Evolutionary conservation across 2,113 vertebrate species (phyloP), one percentile per base, ranked within the genome.

Genomic region (Lophotis ruficrista): DNA sequence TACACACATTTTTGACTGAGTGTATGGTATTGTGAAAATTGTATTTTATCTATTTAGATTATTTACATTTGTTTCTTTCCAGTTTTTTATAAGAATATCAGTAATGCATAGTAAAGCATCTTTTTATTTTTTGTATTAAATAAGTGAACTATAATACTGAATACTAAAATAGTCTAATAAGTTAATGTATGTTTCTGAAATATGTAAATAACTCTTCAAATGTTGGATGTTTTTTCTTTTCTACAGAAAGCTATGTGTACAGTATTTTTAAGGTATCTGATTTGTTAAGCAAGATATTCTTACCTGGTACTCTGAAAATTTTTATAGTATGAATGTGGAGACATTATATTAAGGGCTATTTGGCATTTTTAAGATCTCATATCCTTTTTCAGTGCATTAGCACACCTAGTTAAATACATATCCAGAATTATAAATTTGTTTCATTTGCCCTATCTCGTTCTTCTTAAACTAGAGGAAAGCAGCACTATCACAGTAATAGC

Each of bases 401-500:
- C 48, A 60, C 47, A 62, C 62, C 47, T 78, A 85, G 64, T 76
- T 90, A 81, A 95, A 73, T 62, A 54, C 35, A 72, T 66, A 73
- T 73, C 53, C 27, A 6, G 77, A 90, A 90, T 94, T 97, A 83
- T 45, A 83, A 76, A 87, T 79, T 33, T 92, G 78, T 92, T 81
- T 77, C 48, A 60, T 95, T 85, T 96, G 27, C 77, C 83, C 83
- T 87, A 24, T 73, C 84, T 89, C 5, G 21, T 93, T 93, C 82
- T 79, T 93, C 62, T 95, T 70, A 90, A 94, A 91, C 69, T 91
- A 68, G 61, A 91, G 60, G 78, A 91, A 88, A 93, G 77, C 78
- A 89, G 80, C 77, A 85, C 89, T 79, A 94, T 96, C 90, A 90
- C 90, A 87, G 94, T 97, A 97, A 97, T 95, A 91, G 97, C 86